Base-by-base conservation (phyloP, 1,140 invertebrate genomes). In the Drosophila nikananu region DNA sequence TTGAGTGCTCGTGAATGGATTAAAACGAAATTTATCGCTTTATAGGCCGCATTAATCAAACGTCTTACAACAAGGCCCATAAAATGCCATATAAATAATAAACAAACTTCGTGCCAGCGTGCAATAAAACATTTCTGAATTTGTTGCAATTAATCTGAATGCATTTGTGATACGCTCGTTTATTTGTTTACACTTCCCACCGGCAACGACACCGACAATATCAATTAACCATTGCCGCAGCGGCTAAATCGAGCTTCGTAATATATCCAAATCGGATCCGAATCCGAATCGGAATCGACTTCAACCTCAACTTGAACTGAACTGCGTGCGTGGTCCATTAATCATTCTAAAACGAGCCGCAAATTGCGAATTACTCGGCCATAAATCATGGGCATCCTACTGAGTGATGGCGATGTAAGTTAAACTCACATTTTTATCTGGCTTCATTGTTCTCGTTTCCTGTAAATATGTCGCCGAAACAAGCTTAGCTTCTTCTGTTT, bases 341-440 rank as follows among this genome's bases (percentile, higher is more conserved):
- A 73, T 73, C 67, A 73, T 73, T 73, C 54, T 74, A 66, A 78
- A 80, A 78, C 84, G 48, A 81, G 62, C 72, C 55, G 55, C 61
- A 48, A 74, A 74, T 66, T 42, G 62, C 59, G 39, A 71, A 72
- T 62, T 70, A 61, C 57, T 62, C 37, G 48, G 42, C 30, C 61
- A 80, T 81, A 90, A 89, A 90, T 80, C 62, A 92, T 92, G 90
- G 90, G 90, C 67, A 92, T 92, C 77, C 74, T 92, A 74, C 73
- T 92, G 63, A 92, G 91, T 78, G 90, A 92, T 77, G 90, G 91
- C 64, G 86, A 92, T 86, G 90, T 92, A 92, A 92, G 90, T 92
- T 82, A 57, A 44, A 52, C 35, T 70, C 73, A 52, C 54, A 48
- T 65, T 62, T 58, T 66, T 58, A 27, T 42, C 46, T 42, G 30